Base-by-base conservation (phyloP, 2,113 vertebrate genomes). In the Carlito syrichta region DNA sequence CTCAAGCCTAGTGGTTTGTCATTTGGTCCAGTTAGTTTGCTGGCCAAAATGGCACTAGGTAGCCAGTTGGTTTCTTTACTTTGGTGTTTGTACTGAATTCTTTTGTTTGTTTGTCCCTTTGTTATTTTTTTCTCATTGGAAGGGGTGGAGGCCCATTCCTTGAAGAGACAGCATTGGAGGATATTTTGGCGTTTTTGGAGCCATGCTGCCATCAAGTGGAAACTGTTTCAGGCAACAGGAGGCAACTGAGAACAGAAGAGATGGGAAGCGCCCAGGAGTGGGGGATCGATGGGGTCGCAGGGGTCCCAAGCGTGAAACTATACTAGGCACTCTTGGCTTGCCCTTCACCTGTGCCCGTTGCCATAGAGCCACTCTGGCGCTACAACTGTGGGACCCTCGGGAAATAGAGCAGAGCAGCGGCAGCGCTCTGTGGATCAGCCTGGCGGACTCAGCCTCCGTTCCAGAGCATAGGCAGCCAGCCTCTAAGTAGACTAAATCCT, bases 251-350 rank as follows among this genome's bases (percentile, higher is more conserved):
- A 38, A 14, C n/a, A n/a, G 17, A n/a, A 19, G n/a, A 83, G 27
- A 22, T 45, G 2, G 8, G 11, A 48, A 6, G 1, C 48, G n/a
- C 38, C 50, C 77, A 93, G 54, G 30, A 11, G 56, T n/a, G 8
- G 3, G 45, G 45, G 45, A 54, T 8, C 73, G 23, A n/a, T 32
- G 40, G 4, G 2, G 6, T 1, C n/a, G 8, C 2, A 3, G 14
- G 13, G 10, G 43, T 74, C 79, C 68, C 14, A 8, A n/a, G 54
- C 5, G 12, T 52, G 38, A 23, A 2, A 6, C 5, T 27, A 66
- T 17, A 32, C 32, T 13, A 25, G 0, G 8, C 19, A 23, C 30
- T 81, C 43, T 52, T 1, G 25, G 38, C 20, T 76, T 8, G 30
- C 25, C 10, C 38, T 32, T 63, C 56, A 22, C 40, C 27, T 48